Evolutionary conservation across 1,140 invertebrate genomes (phyloP).

Genomic region (Drosophila grimshawi): DNA sequence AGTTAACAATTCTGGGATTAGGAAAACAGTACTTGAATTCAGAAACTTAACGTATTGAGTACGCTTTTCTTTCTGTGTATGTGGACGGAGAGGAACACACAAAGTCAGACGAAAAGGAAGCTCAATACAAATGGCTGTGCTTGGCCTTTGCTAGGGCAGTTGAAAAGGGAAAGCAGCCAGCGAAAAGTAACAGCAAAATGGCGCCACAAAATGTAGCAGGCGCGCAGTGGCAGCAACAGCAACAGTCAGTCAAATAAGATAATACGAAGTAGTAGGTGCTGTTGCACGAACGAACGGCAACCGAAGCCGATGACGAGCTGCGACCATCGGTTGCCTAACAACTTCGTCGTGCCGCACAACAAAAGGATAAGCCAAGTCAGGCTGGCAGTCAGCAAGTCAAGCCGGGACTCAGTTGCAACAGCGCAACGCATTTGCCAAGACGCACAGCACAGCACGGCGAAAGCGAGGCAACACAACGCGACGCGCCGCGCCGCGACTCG

Average conservation of each 20-base stretch:
- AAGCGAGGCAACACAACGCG: constrained; percentile 19
- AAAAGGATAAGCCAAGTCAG: constrained; percentile 75
- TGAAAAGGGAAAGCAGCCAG: constrained; percentile 54
- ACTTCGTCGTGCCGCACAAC: constrained; percentile 71
- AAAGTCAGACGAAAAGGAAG: constrained; percentile 50
- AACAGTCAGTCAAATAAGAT: constrained; percentile 6
- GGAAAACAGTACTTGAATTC: too few relatives aligned
- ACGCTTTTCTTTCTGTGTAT: too few relatives aligned
- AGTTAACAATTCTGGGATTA: too few relatives aligned
- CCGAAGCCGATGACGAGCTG: constrained; percentile 44
- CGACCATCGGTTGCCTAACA: constrained; percentile 59
- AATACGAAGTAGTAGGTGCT: not conserved
- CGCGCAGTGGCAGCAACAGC: constrained; percentile 46
- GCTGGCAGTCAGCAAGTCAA: constrained; percentile 59
- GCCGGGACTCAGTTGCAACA: constrained; percentile 76
- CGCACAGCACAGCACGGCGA: constrained; percentile 34
- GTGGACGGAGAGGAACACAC: not conserved
- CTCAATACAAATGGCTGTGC: constrained; percentile 72
- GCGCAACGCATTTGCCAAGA: constrained; percentile 74
- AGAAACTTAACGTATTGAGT: too few relatives aligned
- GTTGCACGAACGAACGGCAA: constrained; percentile 20
- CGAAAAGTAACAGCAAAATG: constrained; percentile 66
- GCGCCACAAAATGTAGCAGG: constrained; percentile 72
- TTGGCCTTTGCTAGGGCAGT: constrained; percentile 52
- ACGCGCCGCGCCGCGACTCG: constrained; percentile 10